A percentile compares a stretch with the other conserved stretches of the same genome.
Conservation (phyloP, 2,888 invertebrate genomes). For the Hetaerina titia region DNA sequence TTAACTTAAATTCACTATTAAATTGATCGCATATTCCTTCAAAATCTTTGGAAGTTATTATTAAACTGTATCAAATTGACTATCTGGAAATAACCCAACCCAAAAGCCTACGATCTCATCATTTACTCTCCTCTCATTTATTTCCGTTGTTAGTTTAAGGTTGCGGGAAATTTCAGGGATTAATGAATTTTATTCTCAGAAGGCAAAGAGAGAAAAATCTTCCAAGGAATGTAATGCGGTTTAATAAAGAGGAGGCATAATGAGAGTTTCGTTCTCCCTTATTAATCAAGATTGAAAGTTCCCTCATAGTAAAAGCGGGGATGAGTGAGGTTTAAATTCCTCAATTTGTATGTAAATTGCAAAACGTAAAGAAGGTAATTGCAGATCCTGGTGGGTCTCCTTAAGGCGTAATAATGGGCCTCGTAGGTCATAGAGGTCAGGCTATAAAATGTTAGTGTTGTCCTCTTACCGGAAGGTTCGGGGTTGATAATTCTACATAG, state of each 20-base stretch:
- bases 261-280: not conserved
- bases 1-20: too few relatives aligned
- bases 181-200: not conserved
- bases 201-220: not conserved
- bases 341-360: conserved; percentile 9
- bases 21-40: too few relatives aligned
- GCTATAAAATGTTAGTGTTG: too few relatives aligned
- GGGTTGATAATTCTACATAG: too few relatives aligned
- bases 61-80: too few relatives aligned
- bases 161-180: not conserved
- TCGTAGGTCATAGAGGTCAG: not conserved
- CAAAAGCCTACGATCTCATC: too few relatives aligned
- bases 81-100: too few relatives aligned
- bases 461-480: too few relatives aligned
- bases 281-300: not conserved
- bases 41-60: too few relatives aligned
- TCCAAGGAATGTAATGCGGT: not conserved
- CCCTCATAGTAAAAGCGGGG: not conserved
- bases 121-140: not conserved
- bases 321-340: not conserved
- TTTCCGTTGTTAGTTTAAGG: not conserved
- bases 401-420: not conserved
- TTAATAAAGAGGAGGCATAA: not conserved
- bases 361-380: not conserved
- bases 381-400: not conserved